Base-by-base conservation (phyloP, 2,888 invertebrate species). In the Drosophila buzzatii region DNA sequence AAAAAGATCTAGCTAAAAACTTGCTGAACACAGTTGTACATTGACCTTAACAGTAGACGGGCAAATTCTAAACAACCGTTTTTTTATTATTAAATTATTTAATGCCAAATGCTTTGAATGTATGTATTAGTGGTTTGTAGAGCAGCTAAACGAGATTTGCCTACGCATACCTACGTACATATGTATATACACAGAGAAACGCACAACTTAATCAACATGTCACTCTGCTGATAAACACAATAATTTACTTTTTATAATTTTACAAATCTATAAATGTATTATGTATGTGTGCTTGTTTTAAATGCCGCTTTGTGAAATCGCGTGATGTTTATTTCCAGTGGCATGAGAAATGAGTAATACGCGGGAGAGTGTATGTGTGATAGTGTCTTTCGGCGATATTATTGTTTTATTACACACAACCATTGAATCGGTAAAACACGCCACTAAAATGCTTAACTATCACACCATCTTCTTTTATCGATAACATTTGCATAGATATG, bases 301-400 rank as follows among this genome's bases (percentile, higher is more conserved):
- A 76, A 58, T 58, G 44, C 42, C 39, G 59, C 42, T 42, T 42
- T 35, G 44, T 49, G 44, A 66, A 63, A 89, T 87, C 85, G 85
- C 85, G 76, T 85, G 85, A 87, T 85, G 27, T 88, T 77, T 41
- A n/a, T 41, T 76, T 79, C 66, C 63, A 73, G 70, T 76, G 76
- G 68, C 51, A 63, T 70, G 75, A 70, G 68, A 76, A 76, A 73
- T 81, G 67, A 76, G 74, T 64, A 68, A 78, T 68, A 73, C 47
- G 52, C 59, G 45, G 37, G n/a, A 8, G 41, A 16, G 16, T 37
- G 39, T 45, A 42, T 18, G n/a, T 33, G 37, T 23, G 20, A 27
- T 20, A 53, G 39, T 39, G 47, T 42, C 45, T 45, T 37, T 41
- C 41, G 14, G 57, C 57, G 42, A 62, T 79, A 70, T 64, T 53